phyloP scores from a whole-genome alignment of 2,797 vertebrate species.

The Pyrocephalus nanus region DNA sequence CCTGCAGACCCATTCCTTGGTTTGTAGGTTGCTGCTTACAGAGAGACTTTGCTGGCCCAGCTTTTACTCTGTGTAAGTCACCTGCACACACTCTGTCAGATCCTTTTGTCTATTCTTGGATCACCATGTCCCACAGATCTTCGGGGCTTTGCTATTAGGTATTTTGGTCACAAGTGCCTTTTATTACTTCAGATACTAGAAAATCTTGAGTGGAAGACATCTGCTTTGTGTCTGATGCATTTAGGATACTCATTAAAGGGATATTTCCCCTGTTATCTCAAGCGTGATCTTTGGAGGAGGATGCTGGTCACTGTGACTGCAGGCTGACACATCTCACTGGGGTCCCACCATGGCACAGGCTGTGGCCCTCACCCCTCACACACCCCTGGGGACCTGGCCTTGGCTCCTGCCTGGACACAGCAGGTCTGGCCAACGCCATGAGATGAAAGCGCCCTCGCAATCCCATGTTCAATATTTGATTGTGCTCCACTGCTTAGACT shows the following conservation, averaged over 20 bases:
- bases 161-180: background rate
- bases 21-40: background rate
- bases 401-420: background rate
- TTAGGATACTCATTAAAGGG: background rate
- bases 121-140: background rate
- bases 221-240: background rate
- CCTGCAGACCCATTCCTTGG: background rate
- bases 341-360: background rate
- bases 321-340: background rate
- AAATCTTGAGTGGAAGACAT: background rate
- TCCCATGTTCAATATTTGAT: constrained; percentile 2
- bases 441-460: background rate
- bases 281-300: background rate
- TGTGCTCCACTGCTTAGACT: constrained; percentile 21
- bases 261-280: background rate
- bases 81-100: background rate
- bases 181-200: background rate
- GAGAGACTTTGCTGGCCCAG: background rate
- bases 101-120: background rate
- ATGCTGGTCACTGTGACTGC: background rate
- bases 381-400: background rate
- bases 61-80: background rate
- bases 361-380: background rate
- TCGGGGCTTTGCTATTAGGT: background rate
- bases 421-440: background rate